Evolutionary conservation across 2,797 vertebrate species (phyloP), one percentile per base, ranked within the genome.

Genomic region (Rhinophrynus dorsalis): DNA sequence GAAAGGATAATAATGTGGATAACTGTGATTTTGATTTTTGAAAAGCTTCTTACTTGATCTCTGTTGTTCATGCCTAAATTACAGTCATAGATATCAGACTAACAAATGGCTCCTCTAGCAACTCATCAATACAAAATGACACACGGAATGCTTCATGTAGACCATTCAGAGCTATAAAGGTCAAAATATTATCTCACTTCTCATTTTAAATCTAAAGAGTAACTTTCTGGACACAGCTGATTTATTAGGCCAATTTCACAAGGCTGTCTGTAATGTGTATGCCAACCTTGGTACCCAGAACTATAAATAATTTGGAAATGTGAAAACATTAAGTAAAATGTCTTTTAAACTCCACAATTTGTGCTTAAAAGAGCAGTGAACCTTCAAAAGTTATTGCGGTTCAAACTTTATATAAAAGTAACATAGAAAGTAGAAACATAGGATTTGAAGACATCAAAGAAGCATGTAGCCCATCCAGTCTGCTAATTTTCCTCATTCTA

Each of bases 51-150:
- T 32, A 51, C 65, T 65, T 73, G 44, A 60, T 73, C 27, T 59
- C 20, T 40, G 42, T 64, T 60, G 21, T 59, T 52, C 33, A 57
- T 21, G 48, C 35, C 44, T 51, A 58, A 65, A 72, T 72, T 58
- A 58, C 35, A 51, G 52, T 64, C 44, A 65, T 33, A 72, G 52
- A 52, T 52, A 72, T 65, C 54, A 73, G 29, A 48, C 15, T 66
- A 66, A 73, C 24, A 65, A 73, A 65, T 64, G 61, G 32, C 50
- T 26, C 44, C 45, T 52, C 52, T 32, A 57, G 24, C 27, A 35
- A 20, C 60, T 33, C 55, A 73, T 73, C 69, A 73, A 60, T 60
- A 73, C 55, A 59, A 60, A 66, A 33, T 73, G 62, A 66, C 69
- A 66, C 21, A 44, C 21, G 35, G 52, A 66, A 52, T 59, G 45